Percentiles rank a stretch among this genome's conserved stretches.
Conservation (phyloP, 2,113 vertebrate genomes). For the Ciconia boyciana region DNA sequence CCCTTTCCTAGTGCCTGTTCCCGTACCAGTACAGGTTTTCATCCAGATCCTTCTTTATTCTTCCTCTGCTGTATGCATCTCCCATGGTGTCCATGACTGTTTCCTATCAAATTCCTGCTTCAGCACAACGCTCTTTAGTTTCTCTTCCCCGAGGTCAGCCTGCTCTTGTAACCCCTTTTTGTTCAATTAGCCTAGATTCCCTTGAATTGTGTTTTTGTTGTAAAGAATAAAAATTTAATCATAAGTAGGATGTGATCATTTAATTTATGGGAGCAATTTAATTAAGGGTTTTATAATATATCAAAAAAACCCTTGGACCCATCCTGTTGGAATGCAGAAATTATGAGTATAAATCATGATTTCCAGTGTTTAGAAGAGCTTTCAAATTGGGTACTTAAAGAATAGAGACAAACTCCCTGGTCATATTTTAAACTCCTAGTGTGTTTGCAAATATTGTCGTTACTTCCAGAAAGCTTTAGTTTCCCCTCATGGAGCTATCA, state of each 20-base stretch:
- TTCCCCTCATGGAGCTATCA: background rate
- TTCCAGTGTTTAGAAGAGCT: background rate
- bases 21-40: background rate
- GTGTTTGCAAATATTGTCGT: background rate
- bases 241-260: background rate
- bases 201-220: background rate
- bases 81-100: background rate
- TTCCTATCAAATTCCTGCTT: background rate
- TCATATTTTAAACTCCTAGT: background rate
- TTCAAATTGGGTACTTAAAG: background rate
- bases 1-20: background rate
- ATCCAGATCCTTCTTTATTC: background rate
- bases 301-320: background rate
- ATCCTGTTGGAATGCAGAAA: background rate
- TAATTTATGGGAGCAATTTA: background rate
- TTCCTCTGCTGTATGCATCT: background rate
- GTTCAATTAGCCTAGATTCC: background rate
- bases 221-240: background rate
- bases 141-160: background rate
- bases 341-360: background rate
- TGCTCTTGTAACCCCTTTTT: background rate
- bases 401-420: background rate
- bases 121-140: background rate
- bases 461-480: background rate
- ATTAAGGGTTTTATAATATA: background rate